Evolutionary conservation across 35 echinoderm and acorn worm genomes (phyloP).

Genomic region (Lytechinus pictus): DNA sequence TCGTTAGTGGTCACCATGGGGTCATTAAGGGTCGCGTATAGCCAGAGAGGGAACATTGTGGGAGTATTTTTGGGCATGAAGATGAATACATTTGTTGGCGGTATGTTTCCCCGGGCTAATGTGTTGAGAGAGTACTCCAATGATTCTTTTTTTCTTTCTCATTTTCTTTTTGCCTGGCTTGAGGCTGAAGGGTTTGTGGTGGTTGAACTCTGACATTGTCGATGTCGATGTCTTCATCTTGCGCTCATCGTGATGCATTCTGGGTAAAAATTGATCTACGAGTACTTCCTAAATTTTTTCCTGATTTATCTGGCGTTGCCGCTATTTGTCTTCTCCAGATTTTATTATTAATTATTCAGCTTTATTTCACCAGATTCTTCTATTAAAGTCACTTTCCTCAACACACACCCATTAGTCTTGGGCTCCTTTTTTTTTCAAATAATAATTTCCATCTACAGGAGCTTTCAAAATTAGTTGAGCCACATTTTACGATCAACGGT

Average conservation of each 20-base stretch:
- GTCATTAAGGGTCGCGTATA: neutral
- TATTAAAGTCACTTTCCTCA: neutral
- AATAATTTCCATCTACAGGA: neutral
- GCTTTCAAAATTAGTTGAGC: too few species aligned
- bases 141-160: neutral
- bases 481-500: too few species aligned
- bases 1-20: neutral
- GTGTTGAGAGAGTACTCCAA: slow-evolving; percentile 1
- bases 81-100: slow-evolving; percentile 2
- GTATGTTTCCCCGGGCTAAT: neutral
- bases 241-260: neutral
- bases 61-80: neutral
- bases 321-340: too few species aligned
- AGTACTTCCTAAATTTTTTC: neutral
- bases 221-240: neutral
- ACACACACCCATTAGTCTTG: neutral
- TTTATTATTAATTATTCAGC: neutral
- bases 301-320: neutral
- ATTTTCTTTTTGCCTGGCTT: neutral
- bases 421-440: neutral
- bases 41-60: neutral
- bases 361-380: neutral
- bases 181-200: neutral
- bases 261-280: neutral
- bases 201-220: neutral